Evolutionary conservation across 1,140 invertebrate genomes (phyloP), one percentile per base, ranked within the genome.

Genomic region (Drosophila paulistorum): DNA sequence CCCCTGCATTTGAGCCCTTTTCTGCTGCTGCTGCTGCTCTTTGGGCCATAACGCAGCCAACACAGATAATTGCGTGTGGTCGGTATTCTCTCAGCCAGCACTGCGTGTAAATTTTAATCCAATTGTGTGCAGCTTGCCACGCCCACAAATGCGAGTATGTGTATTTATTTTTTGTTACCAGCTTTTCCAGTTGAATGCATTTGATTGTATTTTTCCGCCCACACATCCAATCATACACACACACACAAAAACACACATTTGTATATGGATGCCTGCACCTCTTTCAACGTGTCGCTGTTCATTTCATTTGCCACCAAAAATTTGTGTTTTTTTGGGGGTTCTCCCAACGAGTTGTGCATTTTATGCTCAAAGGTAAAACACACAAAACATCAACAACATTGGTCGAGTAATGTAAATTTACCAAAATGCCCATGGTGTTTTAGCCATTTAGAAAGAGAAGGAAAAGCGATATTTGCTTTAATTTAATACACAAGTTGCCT

Each of bases 61-160:
- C 45, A 51, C 45, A 51, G 83, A 86, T 86, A 86, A 86, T 86
- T 86, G 83, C 84, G 84, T 86, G 74, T 89, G 80, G 79, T 66
- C 37, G 37, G 37, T 13, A 11, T 39, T 39, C 79, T 59, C 76
- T 59, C 71, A 78, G 67, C 45, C 73, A 72, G 83, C 74, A 80
- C 51, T 74, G 84, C 80, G 77, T 87, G 84, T 87, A 87, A 87
- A 87, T 87, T 87, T 87, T 87, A 87, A 87, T 87, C 84, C 84
- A 87, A 87, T 87, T 89, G 84, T 83, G 84, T 87, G 84, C 80
- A 83, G 84, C 84, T 79, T 59, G 68, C 70, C 45, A 33, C 57
- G 35, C 78, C 69, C 55, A 41, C 66, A 70, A 65, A 55, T 70
- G 61, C 64, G 65, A 76, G 66, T 75, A 59, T 78, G 73, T 87